Conservation (phyloP, 1,140 invertebrate genomes). For the Condylostylus longicornis region DNA sequence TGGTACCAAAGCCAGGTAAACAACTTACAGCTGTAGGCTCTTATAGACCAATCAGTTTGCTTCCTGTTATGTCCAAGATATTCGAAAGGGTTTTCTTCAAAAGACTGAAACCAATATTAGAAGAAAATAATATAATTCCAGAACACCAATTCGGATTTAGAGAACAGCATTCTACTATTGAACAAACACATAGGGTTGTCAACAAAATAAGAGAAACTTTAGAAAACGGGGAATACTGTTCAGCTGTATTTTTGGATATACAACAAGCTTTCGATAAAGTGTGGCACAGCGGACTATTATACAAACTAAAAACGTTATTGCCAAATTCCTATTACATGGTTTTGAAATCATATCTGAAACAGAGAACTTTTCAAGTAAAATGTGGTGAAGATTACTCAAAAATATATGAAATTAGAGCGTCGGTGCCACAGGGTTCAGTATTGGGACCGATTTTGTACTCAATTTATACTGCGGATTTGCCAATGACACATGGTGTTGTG, state of each 20-base stretch:
- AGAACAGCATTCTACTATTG: slow-evolving; percentile 13
- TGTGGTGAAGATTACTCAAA: slow-evolving; percentile 8
- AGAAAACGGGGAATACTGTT: slow-evolving; percentile 20
- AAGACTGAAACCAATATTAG: slow-evolving; percentile 11
- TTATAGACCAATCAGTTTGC: no score
- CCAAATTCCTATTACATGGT: slow-evolving; percentile 12
- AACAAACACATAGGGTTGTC: slow-evolving; percentile 15
- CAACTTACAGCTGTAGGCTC: no score
- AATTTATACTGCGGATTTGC: slow-evolving; percentile 12
- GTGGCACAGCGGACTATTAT: slow-evolving; percentile 24
- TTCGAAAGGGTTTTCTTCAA: slow-evolving; percentile 17
- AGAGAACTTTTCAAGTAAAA: slow-evolving; percentile 14
- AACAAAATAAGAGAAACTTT: slow-evolving; percentile 12
- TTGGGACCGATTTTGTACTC: slow-evolving; percentile 10
- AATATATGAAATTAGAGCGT: slow-evolving; percentile 6
- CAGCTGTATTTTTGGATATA: slow-evolving; percentile 20
- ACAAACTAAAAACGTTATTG: slow-evolving; percentile 14
- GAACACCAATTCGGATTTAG: slow-evolving; percentile 19
- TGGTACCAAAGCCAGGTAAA: no score
- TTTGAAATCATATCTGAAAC: slow-evolving; percentile 13
- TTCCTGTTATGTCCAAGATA: slow-evolving; percentile 18
- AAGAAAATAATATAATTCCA: slow-evolving; percentile 7
- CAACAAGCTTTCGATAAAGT: slow-evolving; percentile 24
- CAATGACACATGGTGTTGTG: slow-evolving; percentile 2
- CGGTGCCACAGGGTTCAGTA: slow-evolving; percentile 15